A percentile compares a stretch with the other conserved stretches of the same genome.
phyloP scores from a whole-genome alignment of 2,888 invertebrate genomes.

The Yponomeuta sedellus region DNA sequence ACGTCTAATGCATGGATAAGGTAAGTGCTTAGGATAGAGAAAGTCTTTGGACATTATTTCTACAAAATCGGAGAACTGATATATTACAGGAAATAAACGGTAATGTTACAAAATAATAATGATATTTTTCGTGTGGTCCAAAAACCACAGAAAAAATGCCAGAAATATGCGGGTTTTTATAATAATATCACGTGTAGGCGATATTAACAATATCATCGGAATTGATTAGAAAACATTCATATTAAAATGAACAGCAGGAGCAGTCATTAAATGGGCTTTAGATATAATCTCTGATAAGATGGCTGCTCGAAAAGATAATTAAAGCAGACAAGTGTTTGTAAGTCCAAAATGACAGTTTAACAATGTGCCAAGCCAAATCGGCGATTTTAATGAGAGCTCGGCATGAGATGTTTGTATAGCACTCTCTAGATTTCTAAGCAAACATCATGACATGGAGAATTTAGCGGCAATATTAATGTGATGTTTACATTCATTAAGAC shows the following conservation, averaged over 20 bases:
- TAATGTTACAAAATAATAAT: neutral
- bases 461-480: neutral
- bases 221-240: neutral
- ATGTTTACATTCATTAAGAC: constrained; percentile 10
- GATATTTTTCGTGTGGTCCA: neutral
- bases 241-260: neutral
- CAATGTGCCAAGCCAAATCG: neutral
- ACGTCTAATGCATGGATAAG: too few species aligned
- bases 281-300: neutral
- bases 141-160: neutral
- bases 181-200: neutral
- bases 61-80: too few species aligned
- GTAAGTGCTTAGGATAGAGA: too few species aligned
- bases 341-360: neutral
- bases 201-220: neutral
- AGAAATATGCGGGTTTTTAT: neutral
- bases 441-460: constrained; percentile 5
- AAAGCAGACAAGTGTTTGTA: neutral
- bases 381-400: neutral
- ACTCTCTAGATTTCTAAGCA: constrained; percentile 1
- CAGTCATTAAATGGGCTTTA: neutral
- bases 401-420: neutral
- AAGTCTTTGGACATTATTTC: too few species aligned
- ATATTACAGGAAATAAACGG: too few species aligned
- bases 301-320: neutral